Evolutionary conservation across 2,888 invertebrate genomes (phyloP), one percentile per base, ranked within the genome.

Genomic region (Nemapogon koenigi): DNA sequence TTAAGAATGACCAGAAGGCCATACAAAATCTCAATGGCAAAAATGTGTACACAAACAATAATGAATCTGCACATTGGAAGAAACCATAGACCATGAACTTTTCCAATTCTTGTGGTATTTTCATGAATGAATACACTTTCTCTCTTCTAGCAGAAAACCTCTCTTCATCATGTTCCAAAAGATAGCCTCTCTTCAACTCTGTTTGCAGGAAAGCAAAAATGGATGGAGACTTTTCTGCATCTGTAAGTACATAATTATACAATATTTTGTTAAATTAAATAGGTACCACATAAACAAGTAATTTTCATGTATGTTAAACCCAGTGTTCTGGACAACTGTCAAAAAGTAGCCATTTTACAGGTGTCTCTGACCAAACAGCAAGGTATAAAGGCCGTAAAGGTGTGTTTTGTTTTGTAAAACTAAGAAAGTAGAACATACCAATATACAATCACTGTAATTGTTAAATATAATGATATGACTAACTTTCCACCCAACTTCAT

Each of bases 21-120:
- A 97, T 82, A 22, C 92, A 57, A 62, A 97, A 94, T 48, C 99
- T 82, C 43, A 99, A 72, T 10, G 99, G 99, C 50, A 99, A 81
- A 81, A 98, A 97, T 38, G 99, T 98, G 68, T 97, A 97, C 39
- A 98, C 90, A 81, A 95, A 98, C 38, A 98, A 82, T 69, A 99
- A 94, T 14, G 97, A 97, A 73, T 99, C 99, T 17, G 94, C 89
- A 75, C 98, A 98, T 70, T 94, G 94, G 69, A 96, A 89, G 55
- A 95, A 93, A 19, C 96, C 97, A 75, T 94, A 97, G 1, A 84
- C 84, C 88, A 97, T 91, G 56, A 96, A 96, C 53, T 92, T 90
- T 58, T 94, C 94, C 26, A 94, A 82, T 71, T 97, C 94, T 51
- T 89, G 82, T 2, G 99, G 95, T 59, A 98, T 94, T 76, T 91